Percentiles rank a stretch among this genome's conserved stretches.
phyloP scores from a whole-genome alignment of 2,113 vertebrate genomes.

The Chloropsis cyanopogon region DNA sequence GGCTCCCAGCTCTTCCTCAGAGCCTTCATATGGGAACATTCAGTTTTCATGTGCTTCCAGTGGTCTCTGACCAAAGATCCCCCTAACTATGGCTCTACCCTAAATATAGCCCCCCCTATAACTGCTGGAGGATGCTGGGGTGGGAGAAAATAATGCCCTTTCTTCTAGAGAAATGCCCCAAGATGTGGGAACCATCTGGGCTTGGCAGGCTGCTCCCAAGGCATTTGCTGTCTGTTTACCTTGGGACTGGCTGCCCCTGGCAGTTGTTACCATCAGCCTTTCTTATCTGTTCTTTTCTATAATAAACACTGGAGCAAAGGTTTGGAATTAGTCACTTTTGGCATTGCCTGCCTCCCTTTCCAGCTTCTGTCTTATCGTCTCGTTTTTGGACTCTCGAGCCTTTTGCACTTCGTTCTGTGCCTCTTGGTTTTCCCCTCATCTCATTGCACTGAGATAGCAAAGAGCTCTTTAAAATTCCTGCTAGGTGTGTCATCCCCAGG shows the following conservation, averaged over 20 bases:
- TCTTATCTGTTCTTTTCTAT: slow-evolving; percentile 53
- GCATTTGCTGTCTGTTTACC: slow-evolving; percentile 42
- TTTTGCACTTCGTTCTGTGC: neutral
- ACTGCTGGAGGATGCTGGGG: neutral
- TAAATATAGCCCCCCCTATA: neutral
- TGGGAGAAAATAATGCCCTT: neutral
- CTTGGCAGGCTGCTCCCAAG: slow-evolving; percentile 7
- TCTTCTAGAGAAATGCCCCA: neutral
- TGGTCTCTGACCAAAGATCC: neutral
- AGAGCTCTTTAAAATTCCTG: neutral
- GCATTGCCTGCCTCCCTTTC: neutral
- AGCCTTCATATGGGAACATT: neutral
- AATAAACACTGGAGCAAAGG: slow-evolving; percentile 27
- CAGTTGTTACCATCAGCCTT: slow-evolving; percentile 16
- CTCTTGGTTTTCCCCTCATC: neutral
- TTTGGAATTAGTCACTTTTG: slow-evolving; percentile 37
- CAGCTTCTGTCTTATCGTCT: neutral
- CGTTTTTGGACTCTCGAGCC: neutral
- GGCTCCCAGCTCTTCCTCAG: neutral
- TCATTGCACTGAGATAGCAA: neutral
- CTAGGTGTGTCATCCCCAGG: neutral
- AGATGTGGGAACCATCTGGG: neutral
- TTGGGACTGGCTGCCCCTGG: slow-evolving; percentile 28
- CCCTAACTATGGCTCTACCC: neutral
- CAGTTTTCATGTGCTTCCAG: neutral